A percentile compares a stretch with the other conserved stretches of the same genome.
Conservation (phyloP, 2,888 invertebrate genomes). For the Himalopsyche anomala region DNA sequence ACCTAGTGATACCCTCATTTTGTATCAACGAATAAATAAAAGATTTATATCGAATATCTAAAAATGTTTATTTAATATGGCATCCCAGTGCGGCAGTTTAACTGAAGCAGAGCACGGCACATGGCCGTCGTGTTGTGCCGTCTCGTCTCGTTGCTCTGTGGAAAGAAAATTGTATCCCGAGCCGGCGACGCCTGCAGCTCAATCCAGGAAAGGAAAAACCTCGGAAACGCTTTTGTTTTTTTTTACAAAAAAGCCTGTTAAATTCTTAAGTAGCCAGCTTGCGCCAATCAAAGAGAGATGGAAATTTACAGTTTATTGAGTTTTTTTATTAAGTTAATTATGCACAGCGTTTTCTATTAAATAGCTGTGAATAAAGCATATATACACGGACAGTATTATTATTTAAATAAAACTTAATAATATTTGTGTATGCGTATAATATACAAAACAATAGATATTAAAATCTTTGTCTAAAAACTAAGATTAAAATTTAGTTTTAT, state of each 20-base stretch:
- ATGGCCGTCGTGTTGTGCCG: slow-evolving; percentile 13
- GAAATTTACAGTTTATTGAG: neutral
- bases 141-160: slow-evolving; percentile 13
- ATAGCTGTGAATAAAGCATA: no score
- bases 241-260: slow-evolving; percentile 60
- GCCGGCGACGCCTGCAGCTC: slow-evolving; percentile 6
- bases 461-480: no score
- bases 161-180: neutral
- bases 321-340: neutral
- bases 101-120: neutral
- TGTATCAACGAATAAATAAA: neutral
- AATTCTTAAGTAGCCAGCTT: slow-evolving; percentile 60
- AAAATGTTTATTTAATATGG: slow-evolving; percentile 26
- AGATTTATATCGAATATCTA: neutral
- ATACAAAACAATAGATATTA: no score
- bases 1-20: no score
- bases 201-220: slow-evolving; percentile 42
- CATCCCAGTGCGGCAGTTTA: slow-evolving; percentile 8
- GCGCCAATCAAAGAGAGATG: slow-evolving; percentile 44
- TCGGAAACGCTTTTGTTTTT: slow-evolving; percentile 59
- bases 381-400: no score
- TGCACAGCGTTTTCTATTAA: no score
- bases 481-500: no score
- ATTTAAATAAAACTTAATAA: no score
- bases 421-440: no score